phyloP scores from a whole-genome alignment of 2,797 vertebrate species.

The Phoxinus dragarum region DNA sequence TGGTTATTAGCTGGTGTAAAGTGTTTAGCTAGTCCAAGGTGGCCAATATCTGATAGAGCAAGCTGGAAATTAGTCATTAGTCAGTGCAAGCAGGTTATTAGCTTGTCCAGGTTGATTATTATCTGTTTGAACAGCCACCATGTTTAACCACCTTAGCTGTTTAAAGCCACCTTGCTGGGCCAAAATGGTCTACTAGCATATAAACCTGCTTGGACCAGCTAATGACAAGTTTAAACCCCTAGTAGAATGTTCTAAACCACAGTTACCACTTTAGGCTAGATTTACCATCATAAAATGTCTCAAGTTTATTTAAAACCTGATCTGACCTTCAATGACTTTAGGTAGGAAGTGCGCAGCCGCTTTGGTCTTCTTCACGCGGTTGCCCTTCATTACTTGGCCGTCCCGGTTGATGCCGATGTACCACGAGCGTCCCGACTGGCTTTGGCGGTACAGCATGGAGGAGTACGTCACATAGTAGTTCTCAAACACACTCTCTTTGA shows the following conservation, averaged over 20 bases:
- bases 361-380: slow-evolving; percentile 98
- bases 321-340: slow-evolving; percentile 96
- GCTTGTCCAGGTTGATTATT: background rate
- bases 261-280: background rate
- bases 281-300: background rate
- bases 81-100: background rate
- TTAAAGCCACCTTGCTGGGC: too few relatives aligned
- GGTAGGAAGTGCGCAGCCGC: slow-evolving; percentile 96
- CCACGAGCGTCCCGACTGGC: slow-evolving; percentile 95
- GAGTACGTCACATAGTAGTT: slow-evolving; percentile 99
- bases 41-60: background rate
- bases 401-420: slow-evolving; percentile 98
- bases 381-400: slow-evolving; percentile 98
- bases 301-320: background rate
- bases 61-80: background rate
- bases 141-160: background rate
- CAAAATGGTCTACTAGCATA: background rate
- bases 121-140: background rate
- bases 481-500: slow-evolving; percentile 99
- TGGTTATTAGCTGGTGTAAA: background rate
- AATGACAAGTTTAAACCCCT: too few relatives aligned
- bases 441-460: slow-evolving; percentile 97
- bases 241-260: background rate
- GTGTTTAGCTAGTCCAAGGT: background rate
- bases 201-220: background rate